Percentiles rank a stretch among this genome's conserved stretches.
These are phyloP conservation scores for Amaurobius ferox DNA, from an alignment of 2,888 invertebrate genomes.

Conservation along the genomic window DNA sequence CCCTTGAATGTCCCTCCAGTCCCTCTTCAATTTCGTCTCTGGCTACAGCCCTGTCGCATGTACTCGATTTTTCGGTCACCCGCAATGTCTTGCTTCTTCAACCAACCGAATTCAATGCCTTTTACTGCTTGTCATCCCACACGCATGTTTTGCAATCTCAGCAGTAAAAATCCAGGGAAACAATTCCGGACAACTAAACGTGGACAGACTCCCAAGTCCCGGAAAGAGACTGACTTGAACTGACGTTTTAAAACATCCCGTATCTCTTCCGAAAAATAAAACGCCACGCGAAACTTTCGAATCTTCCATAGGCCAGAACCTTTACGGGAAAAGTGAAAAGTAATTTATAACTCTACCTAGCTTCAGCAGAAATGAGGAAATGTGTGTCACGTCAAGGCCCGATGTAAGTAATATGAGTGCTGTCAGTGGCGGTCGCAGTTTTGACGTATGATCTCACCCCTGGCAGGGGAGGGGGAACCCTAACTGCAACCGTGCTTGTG, in stretches of 20 bases:
- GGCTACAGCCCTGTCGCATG: no score
- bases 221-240: not conserved
- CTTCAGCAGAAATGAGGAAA: slow-evolving; percentile 62
- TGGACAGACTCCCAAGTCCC: not conserved
- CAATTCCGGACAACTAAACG: not conserved
- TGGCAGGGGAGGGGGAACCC: not conserved
- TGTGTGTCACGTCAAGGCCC: slow-evolving; percentile 29
- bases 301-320: not conserved
- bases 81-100: no score
- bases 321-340: not conserved
- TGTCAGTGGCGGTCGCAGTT: slow-evolving; percentile 58
- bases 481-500: not conserved
- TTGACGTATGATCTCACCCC: slow-evolving; percentile 58
- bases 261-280: not conserved
- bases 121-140: no score
- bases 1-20: no score
- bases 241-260: slow-evolving; percentile 12
- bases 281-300: not conserved
- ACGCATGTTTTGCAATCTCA: no score
- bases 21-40: no score
- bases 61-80: no score
- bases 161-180: not conserved
- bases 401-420: slow-evolving; percentile 60
- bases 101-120: no score
- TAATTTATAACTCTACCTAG: slow-evolving; percentile 29